These are phyloP conservation scores for Cephus pulcher DNA, from an alignment of 2,888 invertebrate species.

Conservation along the genomic window DNA sequence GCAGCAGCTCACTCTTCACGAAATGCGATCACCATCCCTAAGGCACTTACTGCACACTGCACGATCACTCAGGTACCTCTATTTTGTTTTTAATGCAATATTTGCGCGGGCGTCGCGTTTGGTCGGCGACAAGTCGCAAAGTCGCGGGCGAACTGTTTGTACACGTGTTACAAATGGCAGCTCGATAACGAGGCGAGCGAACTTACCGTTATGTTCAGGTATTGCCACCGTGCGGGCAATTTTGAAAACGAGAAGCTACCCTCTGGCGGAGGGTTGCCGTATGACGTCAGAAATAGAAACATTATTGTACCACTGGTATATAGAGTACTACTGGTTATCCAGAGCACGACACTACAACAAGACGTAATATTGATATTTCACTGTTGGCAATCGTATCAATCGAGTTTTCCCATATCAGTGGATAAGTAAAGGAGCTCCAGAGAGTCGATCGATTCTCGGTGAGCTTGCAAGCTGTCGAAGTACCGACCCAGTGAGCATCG, in stretches of 20 bases:
- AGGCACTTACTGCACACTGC: neutral
- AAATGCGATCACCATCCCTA: neutral
- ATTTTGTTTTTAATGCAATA: neutral
- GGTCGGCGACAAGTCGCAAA: conserved; percentile 33
- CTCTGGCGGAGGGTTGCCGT: neutral
- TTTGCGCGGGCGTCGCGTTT: neutral
- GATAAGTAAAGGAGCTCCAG: neutral
- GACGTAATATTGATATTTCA: neutral
- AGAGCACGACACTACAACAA: neutral
- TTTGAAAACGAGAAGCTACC: conserved; percentile 15
- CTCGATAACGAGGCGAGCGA: conserved; percentile 31
- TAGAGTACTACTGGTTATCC: neutral
- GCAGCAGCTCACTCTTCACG: neutral
- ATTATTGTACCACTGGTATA: neutral
- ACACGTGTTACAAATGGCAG: conserved; percentile 42
- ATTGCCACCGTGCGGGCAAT: conserved; percentile 25
- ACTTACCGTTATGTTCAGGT: conserved; percentile 22
- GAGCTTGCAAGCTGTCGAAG: neutral
- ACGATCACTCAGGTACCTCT: conserved; percentile 25
- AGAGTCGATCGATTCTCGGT: neutral
- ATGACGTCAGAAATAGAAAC: neutral
- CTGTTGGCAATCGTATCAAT: neutral
- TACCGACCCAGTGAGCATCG: neutral
- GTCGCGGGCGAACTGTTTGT: conserved; percentile 40
- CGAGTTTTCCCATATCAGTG: neutral